Evolutionary conservation across 2,797 vertebrate species (phyloP).

Genomic region (Scolopax bukidnonensis): DNA sequence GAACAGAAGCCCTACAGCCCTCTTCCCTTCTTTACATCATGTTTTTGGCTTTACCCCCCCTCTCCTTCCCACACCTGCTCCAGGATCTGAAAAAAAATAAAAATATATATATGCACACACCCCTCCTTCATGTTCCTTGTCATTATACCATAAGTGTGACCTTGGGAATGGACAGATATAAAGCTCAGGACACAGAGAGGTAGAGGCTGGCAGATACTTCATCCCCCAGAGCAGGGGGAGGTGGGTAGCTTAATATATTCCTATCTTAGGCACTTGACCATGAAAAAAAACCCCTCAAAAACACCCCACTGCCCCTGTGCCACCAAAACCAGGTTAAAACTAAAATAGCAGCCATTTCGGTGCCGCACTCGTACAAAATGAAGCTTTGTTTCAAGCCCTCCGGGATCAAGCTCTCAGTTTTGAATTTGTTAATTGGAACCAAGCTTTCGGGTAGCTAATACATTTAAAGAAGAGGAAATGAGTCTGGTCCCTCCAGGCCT

Average conservation of each 20-base stretch:
- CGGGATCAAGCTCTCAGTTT: not conserved
- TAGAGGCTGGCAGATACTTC: not conserved
- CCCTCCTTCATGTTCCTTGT: not conserved
- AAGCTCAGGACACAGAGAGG: not conserved
- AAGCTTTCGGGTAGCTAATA: not conserved
- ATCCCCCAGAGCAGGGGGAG: not conserved
- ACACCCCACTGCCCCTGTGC: not conserved
- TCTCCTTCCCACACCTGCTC: not conserved
- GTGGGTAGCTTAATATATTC: not conserved
- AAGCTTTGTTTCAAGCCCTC: not conserved
- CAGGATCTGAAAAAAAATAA: not conserved
- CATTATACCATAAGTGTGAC: not conserved
- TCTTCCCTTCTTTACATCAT: not conserved
- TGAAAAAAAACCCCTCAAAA: not conserved
- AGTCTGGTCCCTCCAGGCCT: not conserved
- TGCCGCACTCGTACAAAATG: fast-evolving
- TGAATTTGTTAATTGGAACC: not conserved
- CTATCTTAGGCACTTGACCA: not conserved
- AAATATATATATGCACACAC: not conserved
- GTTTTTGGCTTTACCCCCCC: not conserved
- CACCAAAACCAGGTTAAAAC: not conserved
- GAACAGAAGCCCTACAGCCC: not conserved
- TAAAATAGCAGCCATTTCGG: not conserved
- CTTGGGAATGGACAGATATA: not conserved
- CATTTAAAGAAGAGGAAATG: not conserved